Percentiles rank a stretch among this genome's conserved stretches.
Evolutionary conservation across 2,113 vertebrate genomes (phyloP).

Genomic region (Nycticryphes semicollaris): DNA sequence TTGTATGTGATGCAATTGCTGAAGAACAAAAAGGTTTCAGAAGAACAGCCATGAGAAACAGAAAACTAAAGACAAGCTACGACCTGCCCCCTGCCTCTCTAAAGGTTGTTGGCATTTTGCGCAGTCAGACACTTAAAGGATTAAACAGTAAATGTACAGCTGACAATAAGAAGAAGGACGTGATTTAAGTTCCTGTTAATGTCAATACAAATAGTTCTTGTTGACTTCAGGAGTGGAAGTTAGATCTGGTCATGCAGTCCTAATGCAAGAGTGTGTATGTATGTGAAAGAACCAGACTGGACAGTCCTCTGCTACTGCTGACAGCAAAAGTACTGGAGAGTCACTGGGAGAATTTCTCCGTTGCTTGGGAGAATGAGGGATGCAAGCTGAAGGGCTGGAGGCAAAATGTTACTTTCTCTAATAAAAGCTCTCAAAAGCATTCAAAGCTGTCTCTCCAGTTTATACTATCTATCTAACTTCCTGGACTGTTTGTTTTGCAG

Average conservation of each 20-base stretch:
- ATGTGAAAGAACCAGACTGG: background rate
- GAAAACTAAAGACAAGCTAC: background rate
- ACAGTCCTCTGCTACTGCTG: background rate
- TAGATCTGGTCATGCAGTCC: fast-evolving
- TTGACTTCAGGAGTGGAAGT: background rate
- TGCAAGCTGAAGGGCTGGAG: background rate
- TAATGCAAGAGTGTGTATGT: background rate
- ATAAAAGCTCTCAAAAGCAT: background rate
- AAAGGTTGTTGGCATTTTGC: background rate
- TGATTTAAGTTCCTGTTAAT: background rate
- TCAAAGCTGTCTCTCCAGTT: background rate
- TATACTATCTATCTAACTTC: background rate
- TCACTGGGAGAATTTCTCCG: background rate
- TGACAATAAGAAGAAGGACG: background rate
- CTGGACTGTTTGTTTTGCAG: background rate
- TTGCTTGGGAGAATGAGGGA: background rate
- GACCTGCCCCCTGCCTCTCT: background rate
- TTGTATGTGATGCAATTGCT: background rate
- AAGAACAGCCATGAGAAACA: background rate
- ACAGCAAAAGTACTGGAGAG: background rate
- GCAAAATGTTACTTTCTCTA: background rate
- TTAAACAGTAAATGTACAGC: background rate
- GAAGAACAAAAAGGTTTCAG: background rate
- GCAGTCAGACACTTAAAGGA: background rate
- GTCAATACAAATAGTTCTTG: background rate